Conservation (phyloP, 2,113 vertebrate genomes). For the Fregetta grallaria region DNA sequence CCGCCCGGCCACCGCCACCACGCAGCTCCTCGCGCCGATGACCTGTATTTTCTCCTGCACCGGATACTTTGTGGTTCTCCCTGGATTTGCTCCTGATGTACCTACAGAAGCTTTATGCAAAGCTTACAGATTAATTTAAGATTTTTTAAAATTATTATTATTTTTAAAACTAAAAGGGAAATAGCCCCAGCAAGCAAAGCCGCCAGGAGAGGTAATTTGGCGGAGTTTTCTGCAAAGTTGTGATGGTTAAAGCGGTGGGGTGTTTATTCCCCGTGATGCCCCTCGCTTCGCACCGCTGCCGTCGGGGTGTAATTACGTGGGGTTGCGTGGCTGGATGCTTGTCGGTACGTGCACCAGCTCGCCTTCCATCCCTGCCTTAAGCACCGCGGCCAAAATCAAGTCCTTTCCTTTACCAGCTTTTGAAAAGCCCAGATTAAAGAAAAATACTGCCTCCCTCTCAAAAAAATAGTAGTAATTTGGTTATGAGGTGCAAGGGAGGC, state of each 20-base stretch:
- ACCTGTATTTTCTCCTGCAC: background rate
- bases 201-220: background rate
- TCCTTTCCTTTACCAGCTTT: background rate
- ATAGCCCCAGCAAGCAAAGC: background rate
- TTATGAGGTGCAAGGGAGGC: background rate
- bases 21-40: background rate
- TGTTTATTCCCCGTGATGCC: background rate
- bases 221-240: background rate
- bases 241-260: background rate
- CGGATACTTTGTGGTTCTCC: rapidly evolving
- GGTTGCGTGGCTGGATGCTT: background rate
- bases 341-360: background rate
- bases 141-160: background rate
- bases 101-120: background rate
- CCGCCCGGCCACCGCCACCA: rapidly evolving
- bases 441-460: background rate
- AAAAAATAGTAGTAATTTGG: background rate
- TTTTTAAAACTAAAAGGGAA: background rate
- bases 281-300: background rate
- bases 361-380: background rate
- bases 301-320: background rate
- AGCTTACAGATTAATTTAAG: background rate
- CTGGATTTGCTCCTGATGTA: background rate
- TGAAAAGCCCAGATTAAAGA: background rate
- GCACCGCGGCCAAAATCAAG: background rate